Evolutionary conservation across 2,888 invertebrate genomes (phyloP).

Genomic region (Chouioia cunea): DNA sequence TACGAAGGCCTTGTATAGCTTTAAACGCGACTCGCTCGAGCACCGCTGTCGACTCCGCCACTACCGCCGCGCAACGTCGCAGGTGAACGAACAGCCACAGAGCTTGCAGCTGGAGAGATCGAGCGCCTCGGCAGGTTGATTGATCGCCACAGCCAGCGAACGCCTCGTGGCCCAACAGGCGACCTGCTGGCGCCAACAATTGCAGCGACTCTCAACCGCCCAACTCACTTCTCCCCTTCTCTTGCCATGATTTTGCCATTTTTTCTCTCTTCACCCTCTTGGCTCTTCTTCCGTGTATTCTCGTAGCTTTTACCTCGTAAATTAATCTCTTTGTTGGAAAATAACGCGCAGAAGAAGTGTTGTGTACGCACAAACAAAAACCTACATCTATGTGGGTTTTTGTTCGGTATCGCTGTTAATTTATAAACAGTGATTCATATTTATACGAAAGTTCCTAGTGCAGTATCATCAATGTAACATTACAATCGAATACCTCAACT

Average conservation of each 20-base stretch:
- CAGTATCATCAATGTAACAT: too few species aligned
- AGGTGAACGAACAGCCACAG: constrained; percentile 11
- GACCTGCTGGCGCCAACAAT: constrained; percentile 63
- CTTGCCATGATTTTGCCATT: neutral
- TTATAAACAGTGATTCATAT: too few species aligned
- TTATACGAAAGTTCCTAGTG: too few species aligned
- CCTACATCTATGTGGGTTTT: too few species aligned
- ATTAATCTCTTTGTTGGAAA: too few species aligned
- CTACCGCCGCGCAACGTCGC: constrained; percentile 2
- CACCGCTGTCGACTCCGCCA: neutral
- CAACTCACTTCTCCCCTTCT: too few species aligned
- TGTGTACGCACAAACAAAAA: too few species aligned
- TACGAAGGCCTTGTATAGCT: neutral
- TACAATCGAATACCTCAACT: too few species aligned
- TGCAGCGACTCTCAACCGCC: constrained; percentile 60
- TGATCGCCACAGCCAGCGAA: constrained; percentile 57
- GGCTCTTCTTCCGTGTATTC: too few species aligned
- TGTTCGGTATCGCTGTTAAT: too few species aligned
- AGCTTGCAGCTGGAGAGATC: constrained; percentile 34
- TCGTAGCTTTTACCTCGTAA: too few species aligned
- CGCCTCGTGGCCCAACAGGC: constrained; percentile 56
- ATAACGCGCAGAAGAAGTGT: too few species aligned
- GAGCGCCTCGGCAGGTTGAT: constrained; percentile 62
- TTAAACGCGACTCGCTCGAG: constrained; percentile 23
- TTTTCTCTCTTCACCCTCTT: neutral